Conservation (phyloP, 2,797 vertebrate species). For the Gymnodraco acuticeps region DNA sequence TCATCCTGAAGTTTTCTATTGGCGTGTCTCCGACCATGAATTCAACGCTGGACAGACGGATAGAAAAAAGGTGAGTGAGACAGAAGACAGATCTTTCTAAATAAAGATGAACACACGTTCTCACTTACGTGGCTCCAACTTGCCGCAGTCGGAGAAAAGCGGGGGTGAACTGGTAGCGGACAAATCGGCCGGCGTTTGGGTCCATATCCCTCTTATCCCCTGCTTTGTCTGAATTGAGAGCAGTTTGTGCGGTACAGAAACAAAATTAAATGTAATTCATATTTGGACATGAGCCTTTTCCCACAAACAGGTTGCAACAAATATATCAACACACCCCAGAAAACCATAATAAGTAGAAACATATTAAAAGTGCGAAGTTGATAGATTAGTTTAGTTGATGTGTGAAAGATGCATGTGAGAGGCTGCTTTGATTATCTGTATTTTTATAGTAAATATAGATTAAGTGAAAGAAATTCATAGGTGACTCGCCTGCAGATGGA, state of each 20-base stretch:
- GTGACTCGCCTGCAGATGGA: conserved; percentile 75
- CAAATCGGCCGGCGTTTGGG: conserved; percentile 94
- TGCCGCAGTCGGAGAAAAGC: conserved; percentile 95
- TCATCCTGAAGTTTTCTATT: conserved; percentile 98
- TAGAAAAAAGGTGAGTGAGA: background rate
- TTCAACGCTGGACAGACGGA: conserved; percentile 88
- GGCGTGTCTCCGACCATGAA: conserved; percentile 97
- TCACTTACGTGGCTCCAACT: conserved; percentile 97
- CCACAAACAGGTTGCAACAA: background rate
- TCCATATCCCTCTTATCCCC: conserved; percentile 91
- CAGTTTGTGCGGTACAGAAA: conserved; percentile 2
- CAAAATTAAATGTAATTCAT: background rate
- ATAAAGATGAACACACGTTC: conserved; percentile 11
- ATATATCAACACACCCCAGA: background rate
- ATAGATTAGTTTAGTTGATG: background rate
- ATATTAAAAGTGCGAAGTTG: background rate
- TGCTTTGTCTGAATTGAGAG: conserved; percentile 85
- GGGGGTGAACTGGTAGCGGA: conserved; percentile 97
- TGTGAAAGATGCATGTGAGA: background rate
- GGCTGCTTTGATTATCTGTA: background rate
- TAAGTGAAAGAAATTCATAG: background rate
- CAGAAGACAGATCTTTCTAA: background rate
- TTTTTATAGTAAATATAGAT: background rate
- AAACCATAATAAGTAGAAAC: background rate
- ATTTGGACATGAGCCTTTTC: background rate